Evolutionary conservation across 2,797 vertebrate species (phyloP).

Genomic region (Coregonus suidteri): DNA sequence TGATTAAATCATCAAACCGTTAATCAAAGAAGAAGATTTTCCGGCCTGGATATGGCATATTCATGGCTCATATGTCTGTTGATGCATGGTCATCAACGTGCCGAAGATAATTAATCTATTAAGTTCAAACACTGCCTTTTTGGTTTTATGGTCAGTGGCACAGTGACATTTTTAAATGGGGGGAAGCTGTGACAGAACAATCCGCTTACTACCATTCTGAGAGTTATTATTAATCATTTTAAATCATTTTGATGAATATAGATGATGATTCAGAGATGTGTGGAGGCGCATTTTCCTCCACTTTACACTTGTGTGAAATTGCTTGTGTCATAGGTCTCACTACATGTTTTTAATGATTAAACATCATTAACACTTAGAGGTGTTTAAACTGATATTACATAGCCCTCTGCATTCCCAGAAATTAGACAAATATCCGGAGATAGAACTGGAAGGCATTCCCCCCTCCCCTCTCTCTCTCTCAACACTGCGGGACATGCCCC

Average conservation of each 20-base stretch:
- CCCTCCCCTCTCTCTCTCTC: background rate
- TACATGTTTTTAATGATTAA: slow-evolving; percentile 36
- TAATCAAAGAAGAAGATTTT: slow-evolving; percentile 36
- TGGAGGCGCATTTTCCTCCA: background rate
- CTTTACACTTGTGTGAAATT: background rate
- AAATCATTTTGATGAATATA: slow-evolving; percentile 54
- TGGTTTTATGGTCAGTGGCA: slow-evolving; percentile 54
- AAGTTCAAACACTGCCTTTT: slow-evolving; percentile 50
- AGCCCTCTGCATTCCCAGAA: slow-evolving; percentile 37
- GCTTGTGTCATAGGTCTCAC: slow-evolving; percentile 32
- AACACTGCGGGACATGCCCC: background rate
- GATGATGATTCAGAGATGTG: slow-evolving; percentile 49
- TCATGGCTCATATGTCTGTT: slow-evolving; percentile 35
- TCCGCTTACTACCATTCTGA: slow-evolving; percentile 33
- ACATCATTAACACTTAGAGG: slow-evolving; percentile 50
- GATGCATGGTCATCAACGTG: slow-evolving; percentile 52
- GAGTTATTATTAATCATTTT: slow-evolving; percentile 65
- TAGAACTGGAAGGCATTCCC: slow-evolving; percentile 2
- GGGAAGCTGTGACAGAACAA: too few species aligned
- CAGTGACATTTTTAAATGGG: slow-evolving; percentile 26
- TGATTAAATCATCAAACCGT: slow-evolving; percentile 62
- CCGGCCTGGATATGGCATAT: slow-evolving; percentile 49
- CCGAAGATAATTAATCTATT: slow-evolving; percentile 59
- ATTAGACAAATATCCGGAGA: slow-evolving; percentile 57
- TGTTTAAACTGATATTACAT: slow-evolving; percentile 53